Conservation (phyloP, 2,888 invertebrate genomes). For the Leptinotarsa juncta region DNA sequence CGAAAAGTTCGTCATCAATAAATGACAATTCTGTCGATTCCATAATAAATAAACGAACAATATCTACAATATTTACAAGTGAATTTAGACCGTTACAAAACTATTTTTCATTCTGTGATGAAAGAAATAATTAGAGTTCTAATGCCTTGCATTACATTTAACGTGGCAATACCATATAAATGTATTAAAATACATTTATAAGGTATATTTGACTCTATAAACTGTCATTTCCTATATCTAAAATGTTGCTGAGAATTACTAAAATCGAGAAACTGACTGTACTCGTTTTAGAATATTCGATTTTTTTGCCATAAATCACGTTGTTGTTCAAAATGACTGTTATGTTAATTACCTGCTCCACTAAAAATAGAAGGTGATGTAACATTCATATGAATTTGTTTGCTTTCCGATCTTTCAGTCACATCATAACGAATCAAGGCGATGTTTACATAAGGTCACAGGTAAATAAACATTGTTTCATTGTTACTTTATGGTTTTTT, state of each 20-base stretch:
- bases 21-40: too few relatives aligned
- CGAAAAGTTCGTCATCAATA: too few relatives aligned
- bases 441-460: constrained; percentile 31
- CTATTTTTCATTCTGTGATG: too few relatives aligned
- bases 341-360: constrained; percentile 19
- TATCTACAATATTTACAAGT: too few relatives aligned
- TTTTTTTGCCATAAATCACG: constrained; percentile 17
- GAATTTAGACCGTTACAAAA: too few relatives aligned
- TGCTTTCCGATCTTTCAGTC: constrained; percentile 24
- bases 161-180: too few relatives aligned
- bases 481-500: not conserved
- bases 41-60: too few relatives aligned
- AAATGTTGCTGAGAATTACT: not conserved
- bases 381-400: constrained; percentile 23
- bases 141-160: too few relatives aligned
- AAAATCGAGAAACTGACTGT: not conserved
- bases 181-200: too few relatives aligned
- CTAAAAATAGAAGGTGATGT: constrained; percentile 27
- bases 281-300: not conserved
- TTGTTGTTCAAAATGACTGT: not conserved
- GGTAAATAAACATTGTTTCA: not conserved
- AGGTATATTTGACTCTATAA: not conserved
- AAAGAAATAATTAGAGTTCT: too few relatives aligned
- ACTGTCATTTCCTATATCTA: not conserved
- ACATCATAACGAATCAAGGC: constrained; percentile 27